A percentile compares a stretch with the other conserved stretches of the same genome.
These are phyloP conservation scores for Caenorhabditis sp. DNA, from an alignment of 2,888 invertebrate genomes.

Conservation along the genomic window DNA sequence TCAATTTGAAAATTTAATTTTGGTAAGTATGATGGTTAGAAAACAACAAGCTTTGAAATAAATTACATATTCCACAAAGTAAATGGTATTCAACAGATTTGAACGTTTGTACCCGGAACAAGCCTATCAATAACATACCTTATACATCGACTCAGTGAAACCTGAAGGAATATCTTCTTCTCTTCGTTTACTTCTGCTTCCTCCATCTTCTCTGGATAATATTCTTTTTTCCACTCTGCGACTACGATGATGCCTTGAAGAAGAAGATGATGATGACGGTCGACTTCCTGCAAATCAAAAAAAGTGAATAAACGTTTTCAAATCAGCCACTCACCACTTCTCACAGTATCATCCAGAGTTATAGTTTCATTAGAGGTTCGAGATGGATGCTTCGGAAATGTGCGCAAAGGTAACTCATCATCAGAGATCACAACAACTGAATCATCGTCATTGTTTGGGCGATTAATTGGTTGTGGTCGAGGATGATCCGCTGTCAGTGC, in stretches of 20 bases:
- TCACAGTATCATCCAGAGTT: not conserved
- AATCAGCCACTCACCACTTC: not conserved
- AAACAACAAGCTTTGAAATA: no score
- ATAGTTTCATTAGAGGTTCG: not conserved
- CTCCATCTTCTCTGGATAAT: not conserved
- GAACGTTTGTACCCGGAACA: no score
- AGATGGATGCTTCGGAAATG: not conserved
- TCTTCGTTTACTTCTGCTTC: not conserved
- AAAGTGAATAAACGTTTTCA: no score
- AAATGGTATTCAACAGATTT: no score
- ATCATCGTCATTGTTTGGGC: not conserved
- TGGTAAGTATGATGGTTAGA: no score
- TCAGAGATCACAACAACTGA: not conserved
- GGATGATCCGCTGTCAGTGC: not conserved
- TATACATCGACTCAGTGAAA: not conserved
- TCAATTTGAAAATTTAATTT: no score
- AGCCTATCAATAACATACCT: not conserved
- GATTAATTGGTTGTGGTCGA: not conserved
- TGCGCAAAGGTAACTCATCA: not conserved
- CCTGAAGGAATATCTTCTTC: not conserved
- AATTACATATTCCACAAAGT: no score
- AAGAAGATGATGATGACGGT: not conserved
- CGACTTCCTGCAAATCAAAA: no score
- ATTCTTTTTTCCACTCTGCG: not conserved
- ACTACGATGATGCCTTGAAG: not conserved